A percentile compares a stretch with the other conserved stretches of the same genome.
Conservation (phyloP, 2,888 invertebrate species). For the Mimachlamys varia region DNA sequence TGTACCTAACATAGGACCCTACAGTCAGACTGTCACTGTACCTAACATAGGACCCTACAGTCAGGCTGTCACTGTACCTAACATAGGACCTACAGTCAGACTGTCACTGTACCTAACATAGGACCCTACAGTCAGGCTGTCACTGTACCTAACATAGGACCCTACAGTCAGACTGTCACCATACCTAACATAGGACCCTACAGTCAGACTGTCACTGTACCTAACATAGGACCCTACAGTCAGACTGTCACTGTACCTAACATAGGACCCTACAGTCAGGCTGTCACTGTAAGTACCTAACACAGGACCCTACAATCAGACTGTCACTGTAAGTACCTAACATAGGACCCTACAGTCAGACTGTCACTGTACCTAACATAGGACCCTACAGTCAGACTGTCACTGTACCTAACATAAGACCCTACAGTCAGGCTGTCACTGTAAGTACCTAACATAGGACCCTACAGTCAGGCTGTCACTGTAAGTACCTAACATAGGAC, state of each 20-base stretch:
- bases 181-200: slow-evolving; percentile 82
- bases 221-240: background rate
- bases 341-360: slow-evolving; percentile 98
- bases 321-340: slow-evolving; percentile 92
- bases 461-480: slow-evolving; percentile 95
- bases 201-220: background rate
- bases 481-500: slow-evolving; percentile 96
- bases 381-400: slow-evolving; percentile 27
- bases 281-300: background rate
- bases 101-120: no score
- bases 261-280: background rate
- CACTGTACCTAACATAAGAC: slow-evolving; percentile 92
- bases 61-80: no score
- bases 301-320: slow-evolving; percentile 96
- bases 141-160: slow-evolving; percentile 94
- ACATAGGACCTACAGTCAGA: no score
- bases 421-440: slow-evolving; percentile 95
- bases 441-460: slow-evolving; percentile 96
- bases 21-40: background rate
- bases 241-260: background rate
- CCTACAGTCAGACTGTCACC: slow-evolving; percentile 95
- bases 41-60: no score
- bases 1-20: background rate
- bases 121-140: no score
- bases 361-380: slow-evolving; percentile 82